phyloP scores from a whole-genome alignment of 2,113 vertebrate species.

The Thermophis baileyi region DNA sequence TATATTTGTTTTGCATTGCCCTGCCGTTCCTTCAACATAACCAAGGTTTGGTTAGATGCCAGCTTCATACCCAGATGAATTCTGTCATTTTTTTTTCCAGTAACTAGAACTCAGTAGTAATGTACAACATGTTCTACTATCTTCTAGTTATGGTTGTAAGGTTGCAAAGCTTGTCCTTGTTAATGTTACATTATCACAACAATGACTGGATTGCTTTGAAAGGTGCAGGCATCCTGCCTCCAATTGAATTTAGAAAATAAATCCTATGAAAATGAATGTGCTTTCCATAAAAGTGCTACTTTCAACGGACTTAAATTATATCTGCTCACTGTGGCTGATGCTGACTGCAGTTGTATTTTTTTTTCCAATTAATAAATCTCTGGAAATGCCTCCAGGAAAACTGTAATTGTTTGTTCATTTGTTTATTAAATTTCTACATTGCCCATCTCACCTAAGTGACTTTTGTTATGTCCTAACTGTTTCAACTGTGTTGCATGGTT shows the following conservation, averaged over 20 bases:
- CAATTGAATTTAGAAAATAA: not conserved
- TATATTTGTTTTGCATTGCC: not conserved
- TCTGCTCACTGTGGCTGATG: not conserved
- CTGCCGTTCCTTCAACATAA: not conserved
- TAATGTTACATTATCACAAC: not conserved
- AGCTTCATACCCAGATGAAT: not conserved
- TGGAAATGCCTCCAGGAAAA: not conserved
- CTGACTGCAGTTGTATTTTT: not conserved
- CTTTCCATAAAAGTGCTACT: not conserved
- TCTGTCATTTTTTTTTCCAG: not conserved
- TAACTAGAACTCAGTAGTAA: not conserved
- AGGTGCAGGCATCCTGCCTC: not conserved
- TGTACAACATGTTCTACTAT: not conserved
- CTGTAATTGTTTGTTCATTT: not conserved
- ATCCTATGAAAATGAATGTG: not conserved
- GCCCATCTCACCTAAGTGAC: not conserved
- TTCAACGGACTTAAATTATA: not conserved
- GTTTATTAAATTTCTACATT: not conserved
- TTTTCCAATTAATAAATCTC: not conserved
- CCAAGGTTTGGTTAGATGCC: not conserved
- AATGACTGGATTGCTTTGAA: not conserved
- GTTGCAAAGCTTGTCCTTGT: not conserved
- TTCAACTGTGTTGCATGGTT: no score
- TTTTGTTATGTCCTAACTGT: no score
- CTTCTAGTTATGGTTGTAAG: not conserved